Evolutionary conservation across 2,113 vertebrate species (phyloP).

Genomic region (Prunella himalayana): DNA sequence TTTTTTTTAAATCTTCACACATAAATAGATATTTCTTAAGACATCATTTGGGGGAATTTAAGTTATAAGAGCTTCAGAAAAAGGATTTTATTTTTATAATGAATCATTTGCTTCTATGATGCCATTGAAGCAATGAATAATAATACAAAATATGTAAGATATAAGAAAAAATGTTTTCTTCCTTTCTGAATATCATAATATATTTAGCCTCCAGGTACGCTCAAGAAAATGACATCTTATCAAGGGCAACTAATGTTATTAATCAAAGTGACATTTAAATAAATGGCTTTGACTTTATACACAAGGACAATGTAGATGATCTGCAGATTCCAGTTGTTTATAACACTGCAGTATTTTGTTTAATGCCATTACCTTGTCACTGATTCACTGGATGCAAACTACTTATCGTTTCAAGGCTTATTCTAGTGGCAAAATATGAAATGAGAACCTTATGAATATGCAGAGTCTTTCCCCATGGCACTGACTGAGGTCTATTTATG

Average conservation of each 20-base stretch:
- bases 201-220: background rate
- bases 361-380: conserved; percentile 21
- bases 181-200: background rate
- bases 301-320: conserved; percentile 46
- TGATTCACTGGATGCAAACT: conserved; percentile 6
- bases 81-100: background rate
- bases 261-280: conserved; percentile 60
- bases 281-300: conserved; percentile 53
- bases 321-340: conserved; percentile 27
- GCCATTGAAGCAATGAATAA: background rate
- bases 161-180: background rate
- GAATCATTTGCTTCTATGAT: background rate
- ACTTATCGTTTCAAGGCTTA: conserved; percentile 16
- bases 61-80: background rate
- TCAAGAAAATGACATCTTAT: background rate
- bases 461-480: conserved; percentile 9
- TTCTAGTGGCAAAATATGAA: background rate
- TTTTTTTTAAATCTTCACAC: background rate
- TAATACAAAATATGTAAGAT: background rate
- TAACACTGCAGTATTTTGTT: conserved; percentile 48
- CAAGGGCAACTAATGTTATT: conserved; percentile 30
- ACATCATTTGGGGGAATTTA: background rate
- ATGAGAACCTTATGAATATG: conserved; percentile 11
- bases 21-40: background rate
- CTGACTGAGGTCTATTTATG: conserved; percentile 6